Base-by-base conservation (phyloP, 2,888 invertebrate genomes). In the Drosophila parthenogenetica region DNA sequence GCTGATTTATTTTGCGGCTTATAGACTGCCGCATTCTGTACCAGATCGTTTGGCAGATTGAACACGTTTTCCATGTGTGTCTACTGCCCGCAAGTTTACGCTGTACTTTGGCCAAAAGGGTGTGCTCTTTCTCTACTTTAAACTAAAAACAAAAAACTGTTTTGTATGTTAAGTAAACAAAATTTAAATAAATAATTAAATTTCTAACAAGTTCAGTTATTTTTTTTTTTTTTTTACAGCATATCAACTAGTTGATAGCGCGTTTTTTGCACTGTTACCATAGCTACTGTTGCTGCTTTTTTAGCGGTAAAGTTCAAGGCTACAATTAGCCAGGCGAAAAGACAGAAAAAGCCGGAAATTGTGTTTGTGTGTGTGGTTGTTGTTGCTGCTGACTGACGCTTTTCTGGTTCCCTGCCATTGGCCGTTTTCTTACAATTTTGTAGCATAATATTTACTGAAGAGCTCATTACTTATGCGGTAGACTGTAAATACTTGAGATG, bases 291-390 rank as follows among this genome's bases (percentile, higher is more conserved):
- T 29, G 16, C 11, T 42, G 16, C 0, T 4, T 42, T 46, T 39
- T 32, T 49, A 37, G 53, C 25, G n/a, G 8, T 51, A 57, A 62
- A 72, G 69, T 67, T 83, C 82, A 87, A 81, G 87, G 82, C 63
- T 59, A 25, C 57, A 73, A 87, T 76, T 69, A 77, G 53, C 53
- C 29, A 45, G 55, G 50, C 16, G 59, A 54, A 48, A 43, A 35
- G 29, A 54, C 22, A 17, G 55, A 11, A 45, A 29, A 22, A 51
- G 53, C 66, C 57, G 69, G 67, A 80, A 69, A 58, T 49, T 39
- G 45, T 32, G 3, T 39, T n/a, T 11, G 35, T 35, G 58, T 29
- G 29, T 29, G 1, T 22, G 2, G 22, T 29, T 8, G 8, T 29
- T 8, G 1, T 8, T 29, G 29, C 8, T 40, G 42, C 54, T 49